Conservation (phyloP, 2,888 invertebrate species). For the Ctena decussata region DNA sequence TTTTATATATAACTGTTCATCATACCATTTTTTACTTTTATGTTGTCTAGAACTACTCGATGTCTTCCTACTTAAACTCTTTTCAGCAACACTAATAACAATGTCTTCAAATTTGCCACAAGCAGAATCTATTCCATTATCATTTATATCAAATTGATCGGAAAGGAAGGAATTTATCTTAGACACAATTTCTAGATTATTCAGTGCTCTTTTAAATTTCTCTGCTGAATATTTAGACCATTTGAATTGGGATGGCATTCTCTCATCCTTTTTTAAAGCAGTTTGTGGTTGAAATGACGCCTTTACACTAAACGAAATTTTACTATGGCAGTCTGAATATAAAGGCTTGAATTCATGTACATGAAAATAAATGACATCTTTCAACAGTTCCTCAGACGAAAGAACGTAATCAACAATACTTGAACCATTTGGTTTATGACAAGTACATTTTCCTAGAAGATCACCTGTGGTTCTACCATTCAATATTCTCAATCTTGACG, state of each 20-base stretch:
- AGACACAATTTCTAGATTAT: not conserved
- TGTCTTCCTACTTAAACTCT: too few species aligned
- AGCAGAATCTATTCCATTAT: not conserved
- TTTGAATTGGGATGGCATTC: not conserved
- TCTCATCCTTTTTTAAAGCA: not conserved
- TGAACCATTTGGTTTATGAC: not conserved
- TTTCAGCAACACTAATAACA: too few species aligned
- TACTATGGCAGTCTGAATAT: not conserved
- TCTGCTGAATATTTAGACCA: not conserved
- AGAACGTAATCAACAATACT: not conserved
- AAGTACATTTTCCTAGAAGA: not conserved
- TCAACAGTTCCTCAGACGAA: not conserved
- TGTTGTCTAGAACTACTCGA: too few species aligned
- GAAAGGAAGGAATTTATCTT: not conserved
- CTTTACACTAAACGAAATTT: not conserved
- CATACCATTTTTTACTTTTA: too few species aligned
- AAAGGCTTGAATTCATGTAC: not conserved
- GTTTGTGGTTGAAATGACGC: not conserved
- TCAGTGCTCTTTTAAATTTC: not conserved
- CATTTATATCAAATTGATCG: not conserved
- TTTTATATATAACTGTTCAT: too few species aligned
- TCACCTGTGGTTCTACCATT: not conserved
- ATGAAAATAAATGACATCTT: not conserved
- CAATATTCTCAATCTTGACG: not conserved
- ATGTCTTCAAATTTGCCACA: not conserved